Evolutionary conservation across 2,113 vertebrate genomes (phyloP).

Genomic region (Gambusia holbrooki): DNA sequence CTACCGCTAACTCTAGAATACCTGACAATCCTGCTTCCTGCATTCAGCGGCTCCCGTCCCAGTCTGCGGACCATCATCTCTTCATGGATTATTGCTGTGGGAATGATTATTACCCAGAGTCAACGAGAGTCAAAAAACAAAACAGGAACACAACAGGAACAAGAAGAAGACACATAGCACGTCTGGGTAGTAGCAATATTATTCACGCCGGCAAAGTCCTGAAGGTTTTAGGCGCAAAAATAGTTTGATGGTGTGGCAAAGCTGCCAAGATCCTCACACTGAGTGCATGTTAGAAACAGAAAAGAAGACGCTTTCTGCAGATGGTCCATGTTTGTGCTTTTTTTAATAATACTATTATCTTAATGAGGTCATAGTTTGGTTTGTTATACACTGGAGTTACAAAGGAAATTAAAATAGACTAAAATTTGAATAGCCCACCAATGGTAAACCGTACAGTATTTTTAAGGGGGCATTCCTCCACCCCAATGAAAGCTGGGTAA

Average conservation of each 20-base stretch:
- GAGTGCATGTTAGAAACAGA: constrained; percentile 71
- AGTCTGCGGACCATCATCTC: constrained; percentile 64
- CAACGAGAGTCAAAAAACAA: constrained; percentile 74
- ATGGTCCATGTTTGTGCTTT: constrained; percentile 99
- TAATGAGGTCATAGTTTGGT: constrained; percentile 99
- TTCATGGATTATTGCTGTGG: constrained; percentile 75
- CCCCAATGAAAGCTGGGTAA: constrained; percentile 77
- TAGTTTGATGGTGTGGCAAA: constrained; percentile 67
- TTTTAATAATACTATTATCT: constrained; percentile 97
- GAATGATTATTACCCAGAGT: constrained; percentile 80
- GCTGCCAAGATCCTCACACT: constrained; percentile 74
- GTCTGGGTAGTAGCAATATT: constrained; percentile 73
- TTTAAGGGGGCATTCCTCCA: constrained; percentile 75
- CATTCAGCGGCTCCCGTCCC: constrained; percentile 63
- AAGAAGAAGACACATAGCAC: constrained; percentile 75
- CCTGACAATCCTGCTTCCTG: constrained; percentile 66
- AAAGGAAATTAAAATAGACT: constrained; percentile 89
- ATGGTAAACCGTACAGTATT: constrained; percentile 95
- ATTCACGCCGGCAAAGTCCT: constrained; percentile 67
- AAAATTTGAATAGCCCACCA: constrained; percentile 86
- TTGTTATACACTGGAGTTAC: constrained; percentile 98
- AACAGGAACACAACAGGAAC: constrained; percentile 74
- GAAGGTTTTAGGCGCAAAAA: constrained; percentile 64
- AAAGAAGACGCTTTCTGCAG: constrained; percentile 80
- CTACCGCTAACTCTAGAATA: constrained; percentile 72